Base-by-base conservation (phyloP, 2,888 invertebrate species). In the Sinotaia quadrata region DNA sequence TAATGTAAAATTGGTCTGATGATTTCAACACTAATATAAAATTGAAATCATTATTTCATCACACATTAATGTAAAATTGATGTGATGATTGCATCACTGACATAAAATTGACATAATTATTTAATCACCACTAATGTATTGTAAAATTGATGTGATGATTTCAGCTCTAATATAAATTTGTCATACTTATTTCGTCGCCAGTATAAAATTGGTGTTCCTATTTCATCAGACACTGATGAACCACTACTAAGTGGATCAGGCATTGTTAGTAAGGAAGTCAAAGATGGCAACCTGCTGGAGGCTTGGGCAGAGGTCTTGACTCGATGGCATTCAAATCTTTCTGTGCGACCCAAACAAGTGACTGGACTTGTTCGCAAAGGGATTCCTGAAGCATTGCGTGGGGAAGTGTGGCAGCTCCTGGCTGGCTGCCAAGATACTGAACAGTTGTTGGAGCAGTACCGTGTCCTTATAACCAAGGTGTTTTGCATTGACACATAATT, bases 201-300 rank as follows among this genome's bases (percentile, higher is more conserved):
- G n/a, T n/a, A n/a, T n/a, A n/a, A n/a, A n/a, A n/a, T n/a, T n/a
- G n/a, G n/a, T 51, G 7, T 62, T 51, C n/a, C 44, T 5, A 12
- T 5, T 10, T 54, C 37, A 27, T 29, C 70, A 87, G 91, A 90
- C 81, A 87, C 87, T 62, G 91, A 91, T 81, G 98, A 98, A 84
- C 98, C 98, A 0, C 90, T 98, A 73, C 90, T 98, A n/a, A 98
- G 97, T 88, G 99, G 99, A 0, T 98, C 97, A 4, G 99, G 99
- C 0, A 93, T 94, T 84, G 98, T 99, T 1, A 96, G 96, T 0
- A 97, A 97, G 87, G 98, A 98, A 84, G 97, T 98, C 85, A 93
- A 95, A 0, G 95, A 95, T 85, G 95, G 94, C 78, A 95, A 97
- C 58, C 79, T 87, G 41, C 90, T 99, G 56, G 94, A 94, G 66